A percentile compares a stretch with the other conserved stretches of the same genome.
These are phyloP conservation scores for Heterodera filipjevi DNA, from an alignment of 2,888 invertebrate genomes.

Conservation along the genomic window DNA sequence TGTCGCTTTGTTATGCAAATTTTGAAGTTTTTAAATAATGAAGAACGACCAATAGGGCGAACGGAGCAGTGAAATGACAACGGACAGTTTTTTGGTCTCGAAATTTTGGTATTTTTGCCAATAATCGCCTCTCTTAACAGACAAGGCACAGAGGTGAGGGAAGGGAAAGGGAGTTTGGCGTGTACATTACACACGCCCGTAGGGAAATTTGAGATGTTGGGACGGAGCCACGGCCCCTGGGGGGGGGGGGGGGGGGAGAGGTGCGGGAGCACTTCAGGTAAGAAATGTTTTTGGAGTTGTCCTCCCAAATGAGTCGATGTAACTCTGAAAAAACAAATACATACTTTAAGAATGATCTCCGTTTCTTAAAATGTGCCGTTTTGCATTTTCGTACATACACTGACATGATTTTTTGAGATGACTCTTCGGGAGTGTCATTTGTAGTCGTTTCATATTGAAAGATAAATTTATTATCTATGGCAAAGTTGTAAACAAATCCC, in stretches of 20 bases:
- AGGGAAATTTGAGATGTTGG: conserved; percentile 6
- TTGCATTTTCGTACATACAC: too few species aligned
- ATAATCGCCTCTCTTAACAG: background rate
- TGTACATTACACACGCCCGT: background rate
- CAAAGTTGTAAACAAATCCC: background rate
- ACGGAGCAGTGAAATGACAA: too few species aligned
- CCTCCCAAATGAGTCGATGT: background rate
- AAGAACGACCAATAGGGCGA: background rate
- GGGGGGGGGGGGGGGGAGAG: background rate
- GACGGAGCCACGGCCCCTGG: background rate
- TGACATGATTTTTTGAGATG: background rate
- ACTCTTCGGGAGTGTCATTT: background rate
- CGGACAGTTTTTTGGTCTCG: background rate
- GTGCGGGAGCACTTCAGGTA: background rate
- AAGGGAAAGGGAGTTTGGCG: background rate
- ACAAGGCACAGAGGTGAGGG: background rate
- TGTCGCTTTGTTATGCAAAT: background rate
- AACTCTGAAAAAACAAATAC: too few species aligned
- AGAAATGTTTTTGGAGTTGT: background rate
- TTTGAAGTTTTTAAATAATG: background rate
- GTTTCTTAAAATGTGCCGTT: too few species aligned
- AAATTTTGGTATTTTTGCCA: background rate
- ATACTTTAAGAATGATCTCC: too few species aligned
- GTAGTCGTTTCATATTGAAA: background rate
- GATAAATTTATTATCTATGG: background rate